Base-by-base conservation (phyloP, 2,797 vertebrate genomes). In the Etheostoma perlongum region DNA sequence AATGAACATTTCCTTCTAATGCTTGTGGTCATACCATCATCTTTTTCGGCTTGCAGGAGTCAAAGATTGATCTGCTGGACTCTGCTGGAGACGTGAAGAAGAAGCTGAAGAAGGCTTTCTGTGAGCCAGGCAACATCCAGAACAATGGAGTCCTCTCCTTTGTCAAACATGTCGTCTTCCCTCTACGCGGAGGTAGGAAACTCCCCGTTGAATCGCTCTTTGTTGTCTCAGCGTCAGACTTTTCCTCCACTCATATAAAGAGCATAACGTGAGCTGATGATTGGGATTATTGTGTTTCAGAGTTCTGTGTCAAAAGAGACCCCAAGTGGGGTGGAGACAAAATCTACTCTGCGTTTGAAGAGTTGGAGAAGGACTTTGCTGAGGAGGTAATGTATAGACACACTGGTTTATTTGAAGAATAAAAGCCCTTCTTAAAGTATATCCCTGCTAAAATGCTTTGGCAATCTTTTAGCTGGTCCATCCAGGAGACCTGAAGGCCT, bases 71-170 rank as follows among this genome's bases (percentile, higher is more conserved):
- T 83, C 95, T 99, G 1, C 93, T 99, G 67, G 98, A 99, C 90
- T 94, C 94, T 53, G 97, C 96, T 79, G 97, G 96, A 68, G 97
- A 98, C 0, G 96, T 99, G 77, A 99, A 98, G 93, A 99, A 99
- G 94, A 99, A 99, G 93, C 85, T 99, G 73, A 99, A 98, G 93
- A 99, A 97, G 82, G 98, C 97, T 57, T 99, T 99, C 90, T 99
- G 98, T n/a, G 98, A 99, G 87, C 98, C 98, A 0, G 98, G 98
- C 6, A 99, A 99, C 0, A 94, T 99, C 86, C 95, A 98, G 90
- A 99, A 97, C 93, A 99, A 99, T 0, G 98, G 98, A 0, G 93
- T 99, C 65, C 94, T 99, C 23, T 96, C 98, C 75, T 99, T 99
- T 82, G 96, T 99, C 84, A 98, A 95, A 88, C 92, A 98, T 0